Base-by-base conservation (phyloP, 2,113 vertebrate genomes). In the Protobothrops flavoviridis region DNA sequence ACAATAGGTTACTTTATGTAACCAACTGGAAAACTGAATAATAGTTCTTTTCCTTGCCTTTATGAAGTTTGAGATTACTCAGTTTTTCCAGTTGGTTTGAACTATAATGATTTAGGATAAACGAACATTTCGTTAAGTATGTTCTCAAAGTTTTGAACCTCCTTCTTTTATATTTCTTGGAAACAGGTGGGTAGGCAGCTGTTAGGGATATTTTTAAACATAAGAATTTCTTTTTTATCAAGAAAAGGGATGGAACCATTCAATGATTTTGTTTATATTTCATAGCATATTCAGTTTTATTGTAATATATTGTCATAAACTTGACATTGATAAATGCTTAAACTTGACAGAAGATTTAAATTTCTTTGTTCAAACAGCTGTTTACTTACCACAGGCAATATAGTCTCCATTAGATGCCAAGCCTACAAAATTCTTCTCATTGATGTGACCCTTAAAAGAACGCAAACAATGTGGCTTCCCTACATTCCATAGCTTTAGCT, bases 361-460 rank as follows among this genome's bases (percentile, higher is more conserved):
- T 21, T 23, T 43, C 24, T 24, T 0, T 2, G 1, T 52, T 87
- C 64, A 43, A 57, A 55, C 0, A 85, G 86, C 61, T 90, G 57
- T 88, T 92, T 61, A 96, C 98, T 98, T 95, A 99, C 99, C 99
- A 96, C 99, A 99, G 95, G 99, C 99, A 13, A 99, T 99, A 94
- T 99, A 99, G 97, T 99, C 99, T 95, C 99, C 99, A 0, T 99
- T 99, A 93, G 99, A 99, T 0, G 99, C 99, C 3, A 99, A 98
- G 86, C 99, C 99, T 4, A 99, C 99, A 4, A 99, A 99, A 97
- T 99, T 99, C 98, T 99, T 99, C 97, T 99, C 99, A 1, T 99
- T 99, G 97, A 99, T 99, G 97, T 99, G 99, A 95, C 99, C 99
- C 97, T 99, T 99, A 97, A 99, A 99, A 93, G 99, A 99, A 94